Conservation (phyloP, 2,888 invertebrate species). For the Drosophila affinis region DNA sequence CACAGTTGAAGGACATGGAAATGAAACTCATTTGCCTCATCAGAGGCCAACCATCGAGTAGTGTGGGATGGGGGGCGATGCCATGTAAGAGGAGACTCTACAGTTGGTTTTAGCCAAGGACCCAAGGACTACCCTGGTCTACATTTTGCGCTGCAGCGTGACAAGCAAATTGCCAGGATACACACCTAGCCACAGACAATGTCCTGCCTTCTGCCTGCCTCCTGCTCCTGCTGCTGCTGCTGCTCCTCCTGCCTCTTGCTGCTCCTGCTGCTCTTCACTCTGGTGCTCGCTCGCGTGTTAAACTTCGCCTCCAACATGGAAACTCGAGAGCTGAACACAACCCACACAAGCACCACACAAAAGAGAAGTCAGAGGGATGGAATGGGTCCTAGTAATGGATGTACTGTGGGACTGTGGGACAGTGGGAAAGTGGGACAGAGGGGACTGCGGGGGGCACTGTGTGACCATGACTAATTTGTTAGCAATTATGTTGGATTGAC, state of each 20-base stretch:
- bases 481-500: constrained; percentile 77
- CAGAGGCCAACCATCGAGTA: constrained; percentile 33
- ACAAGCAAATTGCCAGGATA: constrained; percentile 72
- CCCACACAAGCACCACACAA: constrained; percentile 35
- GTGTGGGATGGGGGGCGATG: neutral
- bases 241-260: neutral
- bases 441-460: constrained; percentile 11
- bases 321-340: constrained; percentile 54
- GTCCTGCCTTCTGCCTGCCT: constrained; percentile 10
- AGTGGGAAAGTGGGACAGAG: too few species aligned
- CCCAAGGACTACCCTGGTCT: constrained; percentile 20
- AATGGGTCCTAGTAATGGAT: neutral
- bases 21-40: constrained; percentile 72
- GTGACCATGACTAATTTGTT: constrained; percentile 74
- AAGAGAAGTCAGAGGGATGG: constrained; percentile 6
- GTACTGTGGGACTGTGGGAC: constrained; percentile 4
- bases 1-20: constrained; percentile 67
- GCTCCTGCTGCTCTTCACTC: neutral
- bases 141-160: constrained; percentile 59
- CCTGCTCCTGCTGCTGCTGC: neutral
- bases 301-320: constrained; percentile 54
- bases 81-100: constrained; percentile 45
- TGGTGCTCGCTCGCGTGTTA: constrained; percentile 43
- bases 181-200: constrained; percentile 40
- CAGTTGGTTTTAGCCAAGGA: constrained; percentile 65